phyloP scores from a whole-genome alignment of 64 coral and sea anemone genomes.

The Stichodactyla helianthus region DNA sequence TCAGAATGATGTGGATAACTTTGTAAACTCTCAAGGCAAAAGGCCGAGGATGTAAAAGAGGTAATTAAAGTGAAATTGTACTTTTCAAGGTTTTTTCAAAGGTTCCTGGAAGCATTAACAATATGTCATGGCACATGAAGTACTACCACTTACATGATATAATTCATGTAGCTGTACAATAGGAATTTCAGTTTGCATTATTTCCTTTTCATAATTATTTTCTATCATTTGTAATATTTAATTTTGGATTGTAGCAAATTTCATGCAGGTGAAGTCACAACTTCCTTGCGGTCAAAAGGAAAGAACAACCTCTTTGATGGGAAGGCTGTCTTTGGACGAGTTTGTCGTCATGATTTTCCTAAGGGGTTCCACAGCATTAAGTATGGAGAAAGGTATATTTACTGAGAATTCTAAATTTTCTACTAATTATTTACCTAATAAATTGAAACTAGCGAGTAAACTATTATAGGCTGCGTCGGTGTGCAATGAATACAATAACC shows the following conservation, averaged over 20 bases:
- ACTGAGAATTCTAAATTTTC: no score
- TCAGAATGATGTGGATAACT: slow-evolving; percentile 33
- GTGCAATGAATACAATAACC: no score
- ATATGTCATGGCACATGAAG: no score
- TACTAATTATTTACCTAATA: no score
- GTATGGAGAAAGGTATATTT: slow-evolving; percentile 40
- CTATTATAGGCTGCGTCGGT: no score
- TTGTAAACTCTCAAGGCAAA: slow-evolving; percentile 15
- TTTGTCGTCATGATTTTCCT: slow-evolving; percentile 22
- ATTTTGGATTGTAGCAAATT: slow-evolving; percentile 37
- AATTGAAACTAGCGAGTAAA: no score
- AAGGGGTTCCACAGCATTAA: slow-evolving; percentile 27
- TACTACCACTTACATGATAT: no score
- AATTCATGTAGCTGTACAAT: background rate
- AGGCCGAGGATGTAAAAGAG: background rate
- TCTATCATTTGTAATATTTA: background rate
- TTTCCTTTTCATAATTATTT: background rate
- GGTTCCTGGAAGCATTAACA: no score
- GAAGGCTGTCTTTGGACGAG: slow-evolving; percentile 32
- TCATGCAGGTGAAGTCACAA: slow-evolving; percentile 49
- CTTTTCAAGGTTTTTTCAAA: background rate
- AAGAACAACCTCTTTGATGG: slow-evolving; percentile 53
- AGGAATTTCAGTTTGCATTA: background rate
- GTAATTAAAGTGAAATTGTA: background rate
- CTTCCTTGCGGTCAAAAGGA: slow-evolving; percentile 35